These are phyloP conservation scores for Odontocolon sp. DNA, from an alignment of 2,888 invertebrate species.

Conservation along the genomic window DNA sequence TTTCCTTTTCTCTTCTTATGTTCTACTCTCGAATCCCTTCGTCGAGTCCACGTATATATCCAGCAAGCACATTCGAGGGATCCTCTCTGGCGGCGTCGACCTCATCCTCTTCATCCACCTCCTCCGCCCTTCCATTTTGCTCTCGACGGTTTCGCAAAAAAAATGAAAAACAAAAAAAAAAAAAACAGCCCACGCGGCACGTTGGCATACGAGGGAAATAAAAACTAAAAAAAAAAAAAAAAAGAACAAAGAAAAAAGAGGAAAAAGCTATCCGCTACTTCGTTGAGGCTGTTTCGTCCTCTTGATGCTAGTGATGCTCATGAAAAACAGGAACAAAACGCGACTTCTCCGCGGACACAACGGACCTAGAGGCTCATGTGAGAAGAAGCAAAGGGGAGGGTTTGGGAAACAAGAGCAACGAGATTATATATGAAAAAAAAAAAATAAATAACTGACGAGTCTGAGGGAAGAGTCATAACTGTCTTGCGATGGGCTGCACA, in stretches of 20 bases:
- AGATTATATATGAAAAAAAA: no score
- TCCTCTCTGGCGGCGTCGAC: slow-evolving; percentile 55
- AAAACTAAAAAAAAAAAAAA: not conserved
- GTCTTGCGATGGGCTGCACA: slow-evolving; percentile 70
- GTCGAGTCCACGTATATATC: slow-evolving; percentile 2
- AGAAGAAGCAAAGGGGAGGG: slow-evolving; percentile 23
- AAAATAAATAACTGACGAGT: slow-evolving; percentile 76
- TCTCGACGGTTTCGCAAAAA: slow-evolving; percentile 44
- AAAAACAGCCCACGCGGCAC: slow-evolving; percentile 57
- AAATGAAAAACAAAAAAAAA: slow-evolving; percentile 32
- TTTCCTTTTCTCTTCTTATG: not conserved
- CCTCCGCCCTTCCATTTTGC: slow-evolving; percentile 12
- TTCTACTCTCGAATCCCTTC: no score
- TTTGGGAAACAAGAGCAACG: slow-evolving; percentile 67
- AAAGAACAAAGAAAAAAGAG: slow-evolving; percentile 30
- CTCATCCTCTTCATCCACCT: slow-evolving; percentile 48
- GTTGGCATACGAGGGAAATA: slow-evolving; percentile 55
- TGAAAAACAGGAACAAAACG: slow-evolving; percentile 72
- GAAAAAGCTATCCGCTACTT: slow-evolving; percentile 48
- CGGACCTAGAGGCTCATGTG: slow-evolving; percentile 27
- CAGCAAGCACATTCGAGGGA: slow-evolving; percentile 24
- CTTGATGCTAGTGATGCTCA: slow-evolving; percentile 56
- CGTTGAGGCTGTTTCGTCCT: slow-evolving; percentile 43
- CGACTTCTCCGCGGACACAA: slow-evolving; percentile 46
- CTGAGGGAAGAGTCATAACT: slow-evolving; percentile 77